phyloP scores from a whole-genome alignment of 2,797 vertebrate species.

The Macrochelys suwanniensis region DNA sequence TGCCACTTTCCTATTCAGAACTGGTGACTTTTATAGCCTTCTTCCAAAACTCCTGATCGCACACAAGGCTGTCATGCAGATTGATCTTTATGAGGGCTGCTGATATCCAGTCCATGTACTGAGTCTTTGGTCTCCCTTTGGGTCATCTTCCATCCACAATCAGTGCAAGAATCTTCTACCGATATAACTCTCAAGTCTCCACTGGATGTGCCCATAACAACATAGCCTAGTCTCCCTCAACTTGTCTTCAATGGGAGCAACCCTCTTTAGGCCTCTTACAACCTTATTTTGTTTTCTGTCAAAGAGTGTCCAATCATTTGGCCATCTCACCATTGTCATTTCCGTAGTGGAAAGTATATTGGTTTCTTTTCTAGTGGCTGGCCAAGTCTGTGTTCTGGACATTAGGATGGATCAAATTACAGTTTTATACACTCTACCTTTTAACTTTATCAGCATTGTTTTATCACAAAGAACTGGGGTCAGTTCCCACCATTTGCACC shows the following conservation, averaged over 20 bases:
- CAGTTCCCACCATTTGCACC: no score
- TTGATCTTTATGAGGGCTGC: background rate
- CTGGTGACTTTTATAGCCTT: background rate
- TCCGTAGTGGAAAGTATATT: background rate
- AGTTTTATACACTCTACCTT: background rate
- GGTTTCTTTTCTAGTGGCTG: background rate
- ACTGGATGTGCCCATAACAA: background rate
- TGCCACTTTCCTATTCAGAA: background rate
- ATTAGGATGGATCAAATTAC: background rate
- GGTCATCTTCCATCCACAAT: background rate
- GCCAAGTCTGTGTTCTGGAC: background rate
- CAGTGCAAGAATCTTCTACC: background rate
- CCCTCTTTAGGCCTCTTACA: background rate
- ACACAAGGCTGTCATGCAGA: background rate
- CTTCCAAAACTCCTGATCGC: background rate
- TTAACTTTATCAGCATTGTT: background rate
- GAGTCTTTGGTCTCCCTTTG: background rate
- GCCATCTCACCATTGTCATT: background rate
- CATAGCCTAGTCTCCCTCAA: background rate
- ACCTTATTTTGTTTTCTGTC: background rate
- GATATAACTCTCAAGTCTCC: background rate
- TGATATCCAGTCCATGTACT: background rate
- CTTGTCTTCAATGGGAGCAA: background rate
- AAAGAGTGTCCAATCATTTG: background rate
- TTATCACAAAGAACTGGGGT: background rate